Evolutionary conservation across 1,140 invertebrate genomes (phyloP).

Genomic region (Maniola jurtina): DNA sequence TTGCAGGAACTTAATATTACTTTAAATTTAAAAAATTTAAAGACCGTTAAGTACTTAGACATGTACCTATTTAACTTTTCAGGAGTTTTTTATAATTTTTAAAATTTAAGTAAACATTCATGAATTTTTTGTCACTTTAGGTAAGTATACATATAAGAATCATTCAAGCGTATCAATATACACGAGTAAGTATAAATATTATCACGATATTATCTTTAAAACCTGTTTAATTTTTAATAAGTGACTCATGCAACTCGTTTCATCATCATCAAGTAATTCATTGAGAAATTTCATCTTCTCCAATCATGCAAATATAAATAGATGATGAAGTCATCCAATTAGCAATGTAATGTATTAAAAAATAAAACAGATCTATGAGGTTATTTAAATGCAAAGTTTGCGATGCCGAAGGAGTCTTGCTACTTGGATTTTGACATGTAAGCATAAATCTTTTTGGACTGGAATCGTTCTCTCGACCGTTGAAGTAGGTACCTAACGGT

Average conservation of each 20-base stretch:
- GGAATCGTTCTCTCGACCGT: not conserved
- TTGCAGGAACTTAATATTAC: no score
- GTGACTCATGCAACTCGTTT: slow-evolving; percentile 29
- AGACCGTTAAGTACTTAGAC: no score
- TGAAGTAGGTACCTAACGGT: slow-evolving; percentile 5
- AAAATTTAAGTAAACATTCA: no score
- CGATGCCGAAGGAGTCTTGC: not conserved
- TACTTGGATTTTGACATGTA: not conserved
- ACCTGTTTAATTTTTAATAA: slow-evolving; percentile 23
- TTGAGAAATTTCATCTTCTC: slow-evolving; percentile 27
- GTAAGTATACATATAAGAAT: no score
- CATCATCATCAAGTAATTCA: slow-evolving; percentile 12
- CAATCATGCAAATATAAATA: slow-evolving; percentile 35
- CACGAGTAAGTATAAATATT: no score
- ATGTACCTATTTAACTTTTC: no score
- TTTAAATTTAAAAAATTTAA: no score
- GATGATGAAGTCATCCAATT: slow-evolving; percentile 48
- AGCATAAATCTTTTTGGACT: slow-evolving; percentile 3
- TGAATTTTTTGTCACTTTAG: no score
- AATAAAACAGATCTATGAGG: slow-evolving; percentile 8
- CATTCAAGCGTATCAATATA: not conserved
- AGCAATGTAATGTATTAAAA: slow-evolving; percentile 18
- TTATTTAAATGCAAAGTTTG: slow-evolving; percentile 9
- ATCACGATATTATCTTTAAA: slow-evolving; percentile 9
- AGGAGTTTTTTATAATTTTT: no score